These are phyloP conservation scores for Sakesphorus luctuosus DNA, from an alignment of 2,113 vertebrate genomes.

Conservation along the genomic window DNA sequence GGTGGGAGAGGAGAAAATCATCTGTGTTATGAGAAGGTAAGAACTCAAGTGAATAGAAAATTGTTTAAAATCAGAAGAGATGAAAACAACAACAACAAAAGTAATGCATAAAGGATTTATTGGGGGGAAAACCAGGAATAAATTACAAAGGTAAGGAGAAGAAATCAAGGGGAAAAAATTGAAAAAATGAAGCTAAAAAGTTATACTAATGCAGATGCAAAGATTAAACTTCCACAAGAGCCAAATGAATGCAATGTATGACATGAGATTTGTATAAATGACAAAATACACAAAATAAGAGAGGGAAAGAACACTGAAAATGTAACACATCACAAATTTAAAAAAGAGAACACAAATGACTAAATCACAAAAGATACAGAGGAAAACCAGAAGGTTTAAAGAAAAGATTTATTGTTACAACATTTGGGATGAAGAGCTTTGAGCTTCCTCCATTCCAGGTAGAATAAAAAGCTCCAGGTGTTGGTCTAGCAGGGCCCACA, in stretches of 20 bases:
- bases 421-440: accelerated
- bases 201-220: accelerated
- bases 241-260: accelerated
- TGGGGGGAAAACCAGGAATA: accelerated
- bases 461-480: accelerated
- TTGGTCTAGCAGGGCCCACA: not conserved
- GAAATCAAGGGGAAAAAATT: accelerated
- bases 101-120: not conserved
- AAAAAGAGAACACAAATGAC: accelerated
- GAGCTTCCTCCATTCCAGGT: accelerated
- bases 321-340: accelerated
- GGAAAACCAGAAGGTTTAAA: accelerated
- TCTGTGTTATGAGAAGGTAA: accelerated
- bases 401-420: accelerated
- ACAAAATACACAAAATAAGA: accelerated
- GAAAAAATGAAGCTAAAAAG: accelerated
- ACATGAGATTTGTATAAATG: accelerated
- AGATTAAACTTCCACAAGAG: accelerated
- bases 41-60: accelerated
- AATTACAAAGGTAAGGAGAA: accelerated
- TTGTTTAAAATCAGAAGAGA: accelerated
- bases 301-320: accelerated
- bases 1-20: accelerated
- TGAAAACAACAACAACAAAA: too few relatives aligned
- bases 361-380: accelerated